Evolutionary conservation across 2,113 vertebrate species (phyloP), one percentile per base, ranked within the genome.

Genomic region (Myiozetetes cayanensis): DNA sequence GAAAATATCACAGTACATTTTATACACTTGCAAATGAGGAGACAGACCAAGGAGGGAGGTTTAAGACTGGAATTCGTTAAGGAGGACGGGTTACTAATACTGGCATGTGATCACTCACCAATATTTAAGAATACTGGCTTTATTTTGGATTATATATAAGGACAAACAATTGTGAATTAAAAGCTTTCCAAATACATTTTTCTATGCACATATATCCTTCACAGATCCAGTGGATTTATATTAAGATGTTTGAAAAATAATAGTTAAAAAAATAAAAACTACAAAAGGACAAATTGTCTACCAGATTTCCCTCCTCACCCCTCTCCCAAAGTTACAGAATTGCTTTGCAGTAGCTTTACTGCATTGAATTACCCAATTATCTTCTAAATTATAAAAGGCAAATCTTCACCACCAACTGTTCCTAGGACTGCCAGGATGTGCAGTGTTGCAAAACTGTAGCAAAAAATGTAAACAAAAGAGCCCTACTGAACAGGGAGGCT

Each of bases 331-430:
- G 90, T 93, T 95, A 94, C 89, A 94, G 93, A 96, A 96, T 91
- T 94, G 87, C 94, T 97, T 95, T 93, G 92, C 95, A 72, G 68
- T 70, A 80, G 61, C 91, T 95, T 97, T 96, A 96, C 87, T 94
- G 91, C 74, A 78, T 58, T 96, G 96, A 98, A 98, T 98, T 97
- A 97, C 97, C 97, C 97, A 98, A 98, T 98, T 98, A 98, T 97
- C 97, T 97, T 89, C 96, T 97, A 98, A 98, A 98, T 98, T 98
- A 98, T 97, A 98, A 98, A 98, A 98, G 97, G 96, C 90, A 97
- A 95, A 97, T 97, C 97, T 98, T 96, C 92, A 90, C 96, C 95
- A 97, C 97, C 98, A 98, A 98, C 97, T 97, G 98, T 98, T 98
- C 92, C 17, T 94, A 94, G 95, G 91, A 95, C 96, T 95, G 96